Base-by-base conservation (phyloP, 1,140 invertebrate genomes). In the Protaetia brevitarsis region DNA sequence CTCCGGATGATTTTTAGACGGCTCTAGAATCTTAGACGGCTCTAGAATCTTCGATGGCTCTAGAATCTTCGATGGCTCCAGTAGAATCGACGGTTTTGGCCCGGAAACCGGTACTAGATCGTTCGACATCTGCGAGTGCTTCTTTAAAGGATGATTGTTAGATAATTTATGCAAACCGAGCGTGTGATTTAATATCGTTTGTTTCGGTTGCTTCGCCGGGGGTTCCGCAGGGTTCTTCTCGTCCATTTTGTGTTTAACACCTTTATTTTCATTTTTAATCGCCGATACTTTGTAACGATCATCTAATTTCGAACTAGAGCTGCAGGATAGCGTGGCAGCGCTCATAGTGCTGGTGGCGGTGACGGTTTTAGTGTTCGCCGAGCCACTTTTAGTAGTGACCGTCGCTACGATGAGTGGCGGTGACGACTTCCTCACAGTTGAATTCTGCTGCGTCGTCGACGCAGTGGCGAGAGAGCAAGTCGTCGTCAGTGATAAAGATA, bases 91-190 rank as follows among this genome's bases (percentile, higher is more conserved):
- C n/a, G 61, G 19, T 63, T 27, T 21, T 19, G 34, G 3, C n/a
- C 11, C 30, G 3, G 16, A 23, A 30, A 11, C 2, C 13, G 59
- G 23, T 37, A 19, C 3, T 1, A 31, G 11, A 3, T 64, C 58
- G 16, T 26, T 67, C 10, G 58, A 34, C 60, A 72, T n/a, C 57
- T 74, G 71, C 16, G 75, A 72, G 60, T 77, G 74, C 45, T 71
- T 75, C 62, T 77, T 78, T 45, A 78, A 62, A 0, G 75, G 76
- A 29, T 74, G 74, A 67, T 77, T 81, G 34, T 74, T 79, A 0
- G 81, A 78, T 5, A 82, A 66, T 68, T 81, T 79, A 37, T 80
- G 78, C 3, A 82, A 70, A 8, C 73, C 77, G n/a, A 74, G 59
- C 7, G 71, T 68, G 56, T 77, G 74, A 37, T 75, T 77, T 13